A percentile compares a stretch with the other conserved stretches of the same genome.
Conservation (phyloP, 53 echinoderm and acorn worm species). For the Paracentrotus lividus region DNA sequence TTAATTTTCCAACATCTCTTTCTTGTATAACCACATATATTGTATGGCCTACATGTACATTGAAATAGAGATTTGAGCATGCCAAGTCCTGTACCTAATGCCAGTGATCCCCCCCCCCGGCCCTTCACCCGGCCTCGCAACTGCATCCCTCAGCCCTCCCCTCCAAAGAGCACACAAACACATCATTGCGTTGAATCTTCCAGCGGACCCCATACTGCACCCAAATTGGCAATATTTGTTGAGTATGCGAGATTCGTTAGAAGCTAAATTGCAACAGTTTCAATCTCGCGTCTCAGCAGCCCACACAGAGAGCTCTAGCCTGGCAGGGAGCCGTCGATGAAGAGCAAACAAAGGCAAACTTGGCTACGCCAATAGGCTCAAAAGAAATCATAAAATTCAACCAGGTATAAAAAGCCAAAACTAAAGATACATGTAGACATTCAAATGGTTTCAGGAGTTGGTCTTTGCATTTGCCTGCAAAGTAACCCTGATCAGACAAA, state of each 20-base stretch:
- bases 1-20: too few species aligned
- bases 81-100: neutral
- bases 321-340: conserved; percentile 20
- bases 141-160: conserved; percentile 23
- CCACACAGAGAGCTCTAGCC: conserved; percentile 63
- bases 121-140: neutral
- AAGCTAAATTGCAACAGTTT: conserved; percentile 73
- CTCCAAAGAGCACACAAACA: conserved; percentile 15
- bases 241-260: conserved; percentile 71
- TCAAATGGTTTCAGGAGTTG: too few species aligned
- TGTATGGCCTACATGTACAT: too few species aligned
- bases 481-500: too few species aligned
- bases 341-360: conserved; percentile 56
- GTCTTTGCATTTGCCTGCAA: too few species aligned
- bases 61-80: neutral
- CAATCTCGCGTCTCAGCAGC: conserved; percentile 38
- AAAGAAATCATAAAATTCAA: conserved; percentile 10
- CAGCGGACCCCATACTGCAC: conserved; percentile 63
- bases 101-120: too few species aligned
- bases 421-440: neutral
- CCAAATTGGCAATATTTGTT: conserved; percentile 73
- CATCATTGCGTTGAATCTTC: neutral
- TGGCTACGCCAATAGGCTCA: neutral
- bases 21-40: too few species aligned
- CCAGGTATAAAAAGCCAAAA: neutral